Conservation (phyloP, 1,140 invertebrate species). For the Antheraea mylitta region DNA sequence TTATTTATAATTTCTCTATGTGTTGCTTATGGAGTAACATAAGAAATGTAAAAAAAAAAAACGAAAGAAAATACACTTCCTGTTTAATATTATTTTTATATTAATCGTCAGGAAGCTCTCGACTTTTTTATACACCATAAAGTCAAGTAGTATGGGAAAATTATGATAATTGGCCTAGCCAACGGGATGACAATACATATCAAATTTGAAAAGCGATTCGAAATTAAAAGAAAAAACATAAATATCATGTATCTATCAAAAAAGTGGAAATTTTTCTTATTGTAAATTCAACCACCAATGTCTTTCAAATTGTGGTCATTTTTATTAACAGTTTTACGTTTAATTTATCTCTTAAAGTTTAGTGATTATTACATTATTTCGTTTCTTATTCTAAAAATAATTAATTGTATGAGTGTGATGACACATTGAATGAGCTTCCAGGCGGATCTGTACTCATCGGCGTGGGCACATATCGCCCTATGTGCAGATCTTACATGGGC, state of each 20-base stretch:
- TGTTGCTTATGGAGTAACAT: too few relatives aligned
- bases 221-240: slow-evolving; percentile 67
- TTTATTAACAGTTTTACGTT: slow-evolving; percentile 71
- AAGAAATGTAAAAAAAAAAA: too few relatives aligned
- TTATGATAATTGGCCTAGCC: slow-evolving; percentile 40
- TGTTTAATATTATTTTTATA: too few relatives aligned
- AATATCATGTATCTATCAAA: slow-evolving; percentile 72
- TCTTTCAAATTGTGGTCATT: slow-evolving; percentile 74
- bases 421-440: slow-evolving; percentile 77
- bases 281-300: slow-evolving; percentile 73
- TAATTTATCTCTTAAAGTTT: slow-evolving; percentile 67
- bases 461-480: slow-evolving; percentile 73
- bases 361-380: slow-evolving; percentile 68
- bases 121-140: slow-evolving; percentile 15
- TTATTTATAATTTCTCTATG: too few relatives aligned
- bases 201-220: slow-evolving; percentile 71
- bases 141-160: slow-evolving; percentile 15
- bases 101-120: neutral
- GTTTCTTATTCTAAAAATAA: slow-evolving; percentile 63
- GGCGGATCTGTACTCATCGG: slow-evolving; percentile 68
- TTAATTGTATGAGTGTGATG: slow-evolving; percentile 68
- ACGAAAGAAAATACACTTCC: too few relatives aligned
- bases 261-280: slow-evolving; percentile 75
- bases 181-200: slow-evolving; percentile 60
- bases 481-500: slow-evolving; percentile 74